Percentiles rank a stretch among this genome's conserved stretches.
These are phyloP conservation scores for Unio pictorum DNA, from an alignment of 2,888 invertebrate species.

Conservation along the genomic window DNA sequence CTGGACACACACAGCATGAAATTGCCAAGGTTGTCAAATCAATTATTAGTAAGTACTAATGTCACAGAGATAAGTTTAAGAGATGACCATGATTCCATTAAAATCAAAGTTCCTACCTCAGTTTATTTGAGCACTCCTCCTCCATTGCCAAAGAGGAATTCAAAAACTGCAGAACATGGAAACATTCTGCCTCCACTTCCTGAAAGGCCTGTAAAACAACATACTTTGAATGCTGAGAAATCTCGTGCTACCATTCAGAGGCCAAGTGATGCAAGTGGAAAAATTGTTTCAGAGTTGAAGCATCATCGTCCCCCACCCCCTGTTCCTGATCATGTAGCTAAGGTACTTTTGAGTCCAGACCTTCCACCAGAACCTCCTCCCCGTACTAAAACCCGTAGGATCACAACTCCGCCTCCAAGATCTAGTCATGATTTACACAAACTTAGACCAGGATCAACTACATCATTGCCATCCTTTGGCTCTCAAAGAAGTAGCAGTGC, in stretches of 20 bases:
- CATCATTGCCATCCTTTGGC: slow-evolving; percentile 6
- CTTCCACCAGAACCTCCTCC: slow-evolving; percentile 11
- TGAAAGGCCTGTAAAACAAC: slow-evolving; percentile 1
- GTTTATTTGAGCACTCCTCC: too few species aligned
- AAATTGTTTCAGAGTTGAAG: background rate
- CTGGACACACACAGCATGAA: too few species aligned
- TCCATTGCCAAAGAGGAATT: too few species aligned
- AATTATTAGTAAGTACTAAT: too few species aligned
- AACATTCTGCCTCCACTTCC: too few species aligned
- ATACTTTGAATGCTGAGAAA: background rate
- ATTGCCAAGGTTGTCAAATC: too few species aligned
- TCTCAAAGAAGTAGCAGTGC: background rate
- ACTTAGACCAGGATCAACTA: background rate
- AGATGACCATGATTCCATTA: too few species aligned
- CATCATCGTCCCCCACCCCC: background rate
- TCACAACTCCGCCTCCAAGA: background rate
- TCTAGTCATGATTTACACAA: background rate
- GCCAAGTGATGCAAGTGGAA: background rate
- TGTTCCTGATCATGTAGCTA: too few species aligned
- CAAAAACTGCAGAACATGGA: too few species aligned
- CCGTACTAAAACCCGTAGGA: background rate
- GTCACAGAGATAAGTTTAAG: too few species aligned
- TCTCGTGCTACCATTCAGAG: background rate
- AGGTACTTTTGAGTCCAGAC: background rate
- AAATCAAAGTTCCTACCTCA: too few species aligned